A percentile compares a stretch with the other conserved stretches of the same genome.
Conservation (phyloP, 2,888 invertebrate species). For the Endotricha flammealis region DNA sequence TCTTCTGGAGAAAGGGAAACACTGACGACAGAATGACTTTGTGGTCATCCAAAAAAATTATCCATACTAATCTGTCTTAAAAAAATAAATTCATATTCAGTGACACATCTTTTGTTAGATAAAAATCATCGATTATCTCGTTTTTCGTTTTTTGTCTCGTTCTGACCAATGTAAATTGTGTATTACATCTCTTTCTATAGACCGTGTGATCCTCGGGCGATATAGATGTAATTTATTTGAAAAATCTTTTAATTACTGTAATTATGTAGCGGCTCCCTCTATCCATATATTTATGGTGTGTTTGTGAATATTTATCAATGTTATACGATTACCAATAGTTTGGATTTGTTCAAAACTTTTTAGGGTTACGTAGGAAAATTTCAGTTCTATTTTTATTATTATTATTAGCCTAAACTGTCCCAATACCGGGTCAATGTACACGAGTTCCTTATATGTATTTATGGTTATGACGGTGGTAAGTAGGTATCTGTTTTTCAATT, state of each 20-base stretch:
- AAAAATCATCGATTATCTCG: slow-evolving; percentile 53
- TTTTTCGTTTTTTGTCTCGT: slow-evolving; percentile 30
- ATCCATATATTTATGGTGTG: slow-evolving; percentile 48
- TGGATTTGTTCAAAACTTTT: slow-evolving; percentile 19
- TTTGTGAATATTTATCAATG: slow-evolving; percentile 55
- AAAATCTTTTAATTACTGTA: slow-evolving; percentile 65
- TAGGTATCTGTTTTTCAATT: too few relatives aligned
- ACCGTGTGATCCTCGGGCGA: slow-evolving; percentile 52
- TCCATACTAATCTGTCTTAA: slow-evolving; percentile 14
- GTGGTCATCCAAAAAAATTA: too few relatives aligned
- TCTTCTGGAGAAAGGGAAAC: too few relatives aligned
- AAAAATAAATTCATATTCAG: slow-evolving; percentile 45
- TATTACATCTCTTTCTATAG: slow-evolving; percentile 32
- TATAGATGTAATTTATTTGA: slow-evolving; percentile 64
- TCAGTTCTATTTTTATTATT: too few relatives aligned
- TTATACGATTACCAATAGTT: slow-evolving; percentile 38
- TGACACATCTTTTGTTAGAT: slow-evolving; percentile 57
- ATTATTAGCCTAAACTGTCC: too few relatives aligned
- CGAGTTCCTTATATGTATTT: too few relatives aligned
- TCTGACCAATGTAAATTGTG: slow-evolving; percentile 15
- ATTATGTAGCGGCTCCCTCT: slow-evolving; percentile 56
- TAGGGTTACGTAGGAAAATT: slow-evolving; percentile 30
- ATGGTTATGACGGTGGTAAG: too few relatives aligned
- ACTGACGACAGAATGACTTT: too few relatives aligned
- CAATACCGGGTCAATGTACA: too few relatives aligned